Base-by-base conservation (phyloP, 2,888 invertebrate species). In the Trachelus tabidus region DNA sequence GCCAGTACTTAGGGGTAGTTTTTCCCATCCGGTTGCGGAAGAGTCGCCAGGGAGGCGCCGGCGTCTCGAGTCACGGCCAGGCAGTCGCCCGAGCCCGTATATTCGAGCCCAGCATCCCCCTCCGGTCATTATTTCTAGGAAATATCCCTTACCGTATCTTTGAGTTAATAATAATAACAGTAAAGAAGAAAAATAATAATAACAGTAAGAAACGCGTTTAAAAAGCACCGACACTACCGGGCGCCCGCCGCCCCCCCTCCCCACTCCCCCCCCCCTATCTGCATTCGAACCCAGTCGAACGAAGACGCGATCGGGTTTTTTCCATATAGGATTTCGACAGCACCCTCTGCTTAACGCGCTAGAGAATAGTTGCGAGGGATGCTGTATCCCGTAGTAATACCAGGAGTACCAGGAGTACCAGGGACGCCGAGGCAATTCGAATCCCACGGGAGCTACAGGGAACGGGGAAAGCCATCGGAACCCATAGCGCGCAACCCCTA, bases 1-100 rank as follows among this genome's bases (percentile, higher is more conserved):
- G 84, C 83, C 82, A 83, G 82, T 85, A 87, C 87, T 88, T 87
- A 86, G 83, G 83, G 80, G 82, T 83, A 82, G 83, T 85, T 85
- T 86, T 86, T 82, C 79, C 34, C 68, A 34, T 74, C 74, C 40
- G 34, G 79, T 40, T 31, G 33, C 30, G 69, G 40, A 71, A 31
- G 69, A 68, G 40, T 77, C 75, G 69, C 76, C 68, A 34, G 34
- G 40, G 40, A 33, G 69, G 56, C 68, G 68, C 75, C 69, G 56
- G 56, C 56, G 34, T 68, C 69, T 33, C 71, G 23, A 68, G 23
- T 9, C 37, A 12, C 69, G 71, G 56, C 9, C 23, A 56, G 56
- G 56, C 56, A 23, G 56, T 56, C 23, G 56, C 56, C 40, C 23
- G 6, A 56, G 23, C 23, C 23, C 23, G 56, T 56, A 56, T 2